Evolutionary conservation across 2,113 vertebrate genomes (phyloP).

Genomic region (Ictalurus punctatus): DNA sequence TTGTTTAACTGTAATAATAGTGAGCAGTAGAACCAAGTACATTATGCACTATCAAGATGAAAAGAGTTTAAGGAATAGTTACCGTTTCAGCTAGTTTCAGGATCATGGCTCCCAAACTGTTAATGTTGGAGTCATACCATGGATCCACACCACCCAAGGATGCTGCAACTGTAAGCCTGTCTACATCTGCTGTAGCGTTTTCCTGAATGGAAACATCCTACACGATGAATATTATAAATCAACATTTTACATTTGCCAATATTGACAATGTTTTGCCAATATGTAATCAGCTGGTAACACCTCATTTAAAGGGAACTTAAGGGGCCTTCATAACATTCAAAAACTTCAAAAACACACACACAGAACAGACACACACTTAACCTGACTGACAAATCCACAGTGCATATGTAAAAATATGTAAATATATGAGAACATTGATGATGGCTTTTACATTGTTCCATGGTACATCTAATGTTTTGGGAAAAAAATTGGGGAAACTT

Average conservation of each 20-base stretch:
- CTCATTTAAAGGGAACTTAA: neutral
- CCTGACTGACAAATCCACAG: no score
- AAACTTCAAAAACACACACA: neutral
- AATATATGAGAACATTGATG: no score
- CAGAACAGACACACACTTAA: no score
- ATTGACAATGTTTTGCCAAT: neutral
- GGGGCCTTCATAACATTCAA: neutral
- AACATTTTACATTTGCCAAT: neutral
- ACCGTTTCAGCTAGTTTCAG: slow-evolving; percentile 82
- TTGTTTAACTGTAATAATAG: neutral
- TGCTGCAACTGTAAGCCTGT: slow-evolving; percentile 66
- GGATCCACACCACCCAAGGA: slow-evolving; percentile 79
- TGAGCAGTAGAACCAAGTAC: neutral
- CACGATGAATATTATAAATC: neutral
- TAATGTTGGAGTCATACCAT: slow-evolving; percentile 85
- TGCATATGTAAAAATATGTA: no score
- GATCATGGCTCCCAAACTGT: slow-evolving; percentile 76
- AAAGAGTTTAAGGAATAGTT: slow-evolving; percentile 43
- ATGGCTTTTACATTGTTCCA: no score
- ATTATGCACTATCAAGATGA: neutral
- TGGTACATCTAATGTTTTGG: no score
- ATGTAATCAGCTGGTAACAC: neutral
- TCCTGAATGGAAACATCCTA: slow-evolving; percentile 45
- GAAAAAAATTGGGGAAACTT: no score
- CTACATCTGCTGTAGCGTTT: slow-evolving; percentile 14